Percentiles rank a stretch among this genome's conserved stretches.
These are phyloP conservation scores for Spodoptera picta DNA, from an alignment of 2,888 invertebrate species.

Conservation along the genomic window DNA sequence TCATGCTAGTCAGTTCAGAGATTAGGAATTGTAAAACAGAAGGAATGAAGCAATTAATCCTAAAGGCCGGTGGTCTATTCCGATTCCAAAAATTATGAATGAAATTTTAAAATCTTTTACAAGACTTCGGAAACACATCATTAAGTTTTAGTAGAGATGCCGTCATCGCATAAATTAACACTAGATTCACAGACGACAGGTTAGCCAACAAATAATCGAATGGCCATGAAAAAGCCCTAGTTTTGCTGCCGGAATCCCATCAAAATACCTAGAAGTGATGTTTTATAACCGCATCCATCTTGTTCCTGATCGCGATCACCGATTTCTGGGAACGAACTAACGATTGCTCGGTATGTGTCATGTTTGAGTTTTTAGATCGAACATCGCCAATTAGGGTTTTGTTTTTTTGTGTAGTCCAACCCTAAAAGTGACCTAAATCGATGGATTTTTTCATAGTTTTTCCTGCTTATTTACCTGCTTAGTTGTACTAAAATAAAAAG, in stretches of 20 bases:
- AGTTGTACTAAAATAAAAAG: too few relatives aligned
- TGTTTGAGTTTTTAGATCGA: conserved; percentile 44
- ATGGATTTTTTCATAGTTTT: background rate
- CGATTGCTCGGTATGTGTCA: conserved; percentile 56
- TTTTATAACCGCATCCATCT: conserved; percentile 50
- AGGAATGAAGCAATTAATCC: conserved; percentile 54
- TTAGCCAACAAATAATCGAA: conserved; percentile 56
- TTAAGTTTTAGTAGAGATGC: conserved; percentile 64
- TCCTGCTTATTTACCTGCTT: conserved; percentile 3
- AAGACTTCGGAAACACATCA: conserved; percentile 59
- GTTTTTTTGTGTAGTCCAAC: conserved; percentile 10
- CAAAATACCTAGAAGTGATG: conserved; percentile 71
- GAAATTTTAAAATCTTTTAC: conserved; percentile 52
- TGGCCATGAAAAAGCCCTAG: conserved; percentile 35
- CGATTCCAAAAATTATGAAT: conserved; percentile 53
- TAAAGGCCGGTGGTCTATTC: conserved; percentile 38
- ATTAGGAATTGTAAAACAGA: conserved; percentile 38
- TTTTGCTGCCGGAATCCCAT: conserved; percentile 68
- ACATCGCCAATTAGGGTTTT: conserved; percentile 40
- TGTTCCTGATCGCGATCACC: conserved; percentile 56
- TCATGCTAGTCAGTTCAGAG: conserved; percentile 32
- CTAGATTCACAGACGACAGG: conserved; percentile 75
- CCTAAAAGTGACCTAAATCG: too few relatives aligned
- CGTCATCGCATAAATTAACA: conserved; percentile 71
- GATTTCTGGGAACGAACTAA: conserved; percentile 66